Evolutionary conservation across 2,888 invertebrate genomes (phyloP).

Genomic region (Pandemis corylana): DNA sequence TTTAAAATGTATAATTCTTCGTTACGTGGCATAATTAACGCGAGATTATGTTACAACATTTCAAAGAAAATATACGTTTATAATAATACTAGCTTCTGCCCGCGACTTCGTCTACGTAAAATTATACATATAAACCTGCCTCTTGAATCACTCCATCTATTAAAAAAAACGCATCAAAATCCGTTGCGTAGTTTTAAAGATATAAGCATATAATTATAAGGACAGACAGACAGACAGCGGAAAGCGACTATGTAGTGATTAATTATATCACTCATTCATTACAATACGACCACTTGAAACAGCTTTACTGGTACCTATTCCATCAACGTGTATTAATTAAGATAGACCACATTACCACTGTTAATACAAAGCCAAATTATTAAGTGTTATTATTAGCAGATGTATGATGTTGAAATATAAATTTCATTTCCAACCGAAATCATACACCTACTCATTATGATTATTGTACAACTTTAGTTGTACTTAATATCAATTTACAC

Average conservation of each 20-base stretch:
- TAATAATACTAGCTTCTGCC: too few relatives aligned
- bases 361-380: not conserved
- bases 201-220: too few relatives aligned
- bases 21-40: not conserved
- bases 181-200: too few relatives aligned
- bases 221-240: too few relatives aligned
- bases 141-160: too few relatives aligned
- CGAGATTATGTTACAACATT: too few relatives aligned
- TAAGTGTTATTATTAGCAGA: not conserved
- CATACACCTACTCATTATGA: not conserved
- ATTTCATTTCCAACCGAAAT: not conserved
- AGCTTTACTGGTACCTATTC: not conserved
- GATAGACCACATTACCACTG: slow-evolving; percentile 7
- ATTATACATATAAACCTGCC: too few relatives aligned
- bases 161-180: too few relatives aligned
- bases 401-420: not conserved
- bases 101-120: too few relatives aligned
- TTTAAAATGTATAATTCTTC: too few relatives aligned
- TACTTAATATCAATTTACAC: not conserved
- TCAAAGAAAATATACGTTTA: too few relatives aligned
- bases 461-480: not conserved
- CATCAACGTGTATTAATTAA: not conserved
- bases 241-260: too few relatives aligned
- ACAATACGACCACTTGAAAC: not conserved
- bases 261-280: not conserved